These are phyloP conservation scores for Microctenopoma stevenorrisi DNA, from an alignment of 2,797 vertebrate genomes.

Conservation along the genomic window DNA sequence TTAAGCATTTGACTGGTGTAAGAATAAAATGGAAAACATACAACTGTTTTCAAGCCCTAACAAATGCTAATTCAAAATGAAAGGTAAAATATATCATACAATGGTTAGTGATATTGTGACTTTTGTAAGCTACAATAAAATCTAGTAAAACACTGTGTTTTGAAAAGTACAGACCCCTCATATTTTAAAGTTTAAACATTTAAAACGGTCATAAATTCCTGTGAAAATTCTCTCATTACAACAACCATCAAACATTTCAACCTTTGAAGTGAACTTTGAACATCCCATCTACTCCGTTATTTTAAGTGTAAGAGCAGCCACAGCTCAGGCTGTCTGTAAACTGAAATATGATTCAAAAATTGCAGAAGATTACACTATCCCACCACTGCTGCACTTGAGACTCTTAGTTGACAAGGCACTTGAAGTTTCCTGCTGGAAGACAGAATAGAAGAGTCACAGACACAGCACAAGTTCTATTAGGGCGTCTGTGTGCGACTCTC, in stretches of 20 bases:
- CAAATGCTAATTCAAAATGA: neutral
- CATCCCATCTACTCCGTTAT: constrained; percentile 60
- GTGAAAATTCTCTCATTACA: constrained; percentile 55
- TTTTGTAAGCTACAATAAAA: too few species aligned
- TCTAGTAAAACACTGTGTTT: neutral
- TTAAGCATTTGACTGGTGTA: neutral
- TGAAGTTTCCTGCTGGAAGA: constrained; percentile 51
- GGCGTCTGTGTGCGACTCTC: neutral
- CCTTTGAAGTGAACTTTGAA: constrained; percentile 64
- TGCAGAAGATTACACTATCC: constrained; percentile 73
- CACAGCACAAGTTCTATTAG: constrained; percentile 32
- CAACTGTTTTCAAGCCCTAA: neutral
- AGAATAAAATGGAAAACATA: neutral
- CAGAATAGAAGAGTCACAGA: constrained; percentile 39
- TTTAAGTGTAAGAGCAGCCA: constrained; percentile 54
- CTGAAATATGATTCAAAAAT: constrained; percentile 65
- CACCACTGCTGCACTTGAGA: constrained; percentile 53
- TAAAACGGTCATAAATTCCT: constrained; percentile 45
- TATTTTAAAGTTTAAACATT: constrained; percentile 37
- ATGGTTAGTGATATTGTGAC: too few species aligned
- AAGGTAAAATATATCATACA: neutral
- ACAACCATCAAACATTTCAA: constrained; percentile 55
- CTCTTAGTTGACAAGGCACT: constrained; percentile 47
- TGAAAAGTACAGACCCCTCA: constrained; percentile 9
- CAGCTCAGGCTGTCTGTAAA: constrained; percentile 54